phyloP scores from a whole-genome alignment of 2,888 invertebrate genomes.

The Drosophila meridiana region DNA sequence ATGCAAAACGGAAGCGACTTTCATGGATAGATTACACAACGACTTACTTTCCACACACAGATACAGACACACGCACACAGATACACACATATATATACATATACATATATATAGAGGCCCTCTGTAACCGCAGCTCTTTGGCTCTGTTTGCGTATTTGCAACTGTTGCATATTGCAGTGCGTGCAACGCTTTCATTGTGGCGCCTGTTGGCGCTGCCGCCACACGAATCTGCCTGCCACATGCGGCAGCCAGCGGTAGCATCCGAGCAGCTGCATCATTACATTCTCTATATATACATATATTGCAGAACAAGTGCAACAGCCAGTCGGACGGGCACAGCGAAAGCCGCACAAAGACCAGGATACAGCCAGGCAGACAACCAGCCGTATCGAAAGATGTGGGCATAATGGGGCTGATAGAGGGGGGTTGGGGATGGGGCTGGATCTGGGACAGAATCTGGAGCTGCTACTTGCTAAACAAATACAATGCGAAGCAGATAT shows the following conservation, averaged over 20 bases:
- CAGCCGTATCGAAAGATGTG: slow-evolving; percentile 18
- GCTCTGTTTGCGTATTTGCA: slow-evolving; percentile 47
- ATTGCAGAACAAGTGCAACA: slow-evolving; percentile 4
- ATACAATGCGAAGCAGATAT: background rate
- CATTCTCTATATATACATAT: slow-evolving; percentile 32
- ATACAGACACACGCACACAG: background rate
- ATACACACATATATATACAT: background rate
- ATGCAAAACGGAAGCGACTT: slow-evolving; percentile 71
- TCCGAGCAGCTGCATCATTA: slow-evolving; percentile 38
- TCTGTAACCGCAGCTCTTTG: slow-evolving; percentile 5
- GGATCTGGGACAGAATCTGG: no score
- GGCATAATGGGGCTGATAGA: background rate
- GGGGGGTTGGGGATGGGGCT: no score
- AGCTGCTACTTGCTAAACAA: background rate
- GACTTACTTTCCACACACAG: slow-evolving; percentile 31
- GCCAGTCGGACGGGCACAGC: slow-evolving; percentile 17
- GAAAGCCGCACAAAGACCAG: slow-evolving; percentile 51
- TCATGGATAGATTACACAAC: slow-evolving; percentile 69
- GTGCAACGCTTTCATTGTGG: slow-evolving; percentile 63
- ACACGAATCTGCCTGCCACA: slow-evolving; percentile 5
- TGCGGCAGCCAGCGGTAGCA: slow-evolving; percentile 20
- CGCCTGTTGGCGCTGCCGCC: slow-evolving; percentile 15
- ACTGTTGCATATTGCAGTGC: slow-evolving; percentile 73
- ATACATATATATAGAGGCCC: background rate
- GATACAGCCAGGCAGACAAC: slow-evolving; percentile 32